Base-by-base conservation (phyloP, 2,113 vertebrate species). In the Antennarius striatus region DNA sequence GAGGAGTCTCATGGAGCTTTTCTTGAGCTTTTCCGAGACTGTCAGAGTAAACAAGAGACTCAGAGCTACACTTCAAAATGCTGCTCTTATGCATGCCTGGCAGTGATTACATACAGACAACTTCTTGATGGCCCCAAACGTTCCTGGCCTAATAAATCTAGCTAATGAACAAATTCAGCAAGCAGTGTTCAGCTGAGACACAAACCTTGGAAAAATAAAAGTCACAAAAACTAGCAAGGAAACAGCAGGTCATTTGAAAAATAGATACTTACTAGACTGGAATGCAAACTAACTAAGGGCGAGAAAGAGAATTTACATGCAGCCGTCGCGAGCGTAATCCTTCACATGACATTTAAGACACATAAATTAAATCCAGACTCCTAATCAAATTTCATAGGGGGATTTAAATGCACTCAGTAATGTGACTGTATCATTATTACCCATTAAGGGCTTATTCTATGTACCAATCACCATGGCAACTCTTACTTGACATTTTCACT, bases 391-490 rank as follows among this genome's bases (percentile, higher is more conserved):
- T 79, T 68, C 40, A 73, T 61, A 46, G 36, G 17, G 15, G 36
- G 28, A 16, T 71, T 75, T 47, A 67, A 73, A 80, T 56, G 42
- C 7, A 13, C 17, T 42, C 43, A 54, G 54, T 32, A 68, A 54
- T 48, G 16, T 55, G 64, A 71, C 55, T 71, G 39, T 48, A 42
- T 57, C 61, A 67, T 84, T 71, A 67, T 59, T 10, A 43, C 45
- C 48, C 67, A 75, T 86, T 86, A 54, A 67, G 56, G 55, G 49
- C 56, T 40, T 68, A 45, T 79, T 75, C 81, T 22, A 22, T 22
- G 22, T 22, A 84, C 75, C 83, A 86, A 92, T 91, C 86, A 86
- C 91, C 86, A 91, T 91, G 92, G 92, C 91, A 92, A 92, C 91
- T 91, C 84, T 39, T 81, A 83, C 81, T 85, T 84, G 84, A 88